Percentiles rank a stretch among this genome's conserved stretches.
Evolutionary conservation across 2,113 vertebrate genomes (phyloP).

Genomic region (Neoarius graeffei): DNA sequence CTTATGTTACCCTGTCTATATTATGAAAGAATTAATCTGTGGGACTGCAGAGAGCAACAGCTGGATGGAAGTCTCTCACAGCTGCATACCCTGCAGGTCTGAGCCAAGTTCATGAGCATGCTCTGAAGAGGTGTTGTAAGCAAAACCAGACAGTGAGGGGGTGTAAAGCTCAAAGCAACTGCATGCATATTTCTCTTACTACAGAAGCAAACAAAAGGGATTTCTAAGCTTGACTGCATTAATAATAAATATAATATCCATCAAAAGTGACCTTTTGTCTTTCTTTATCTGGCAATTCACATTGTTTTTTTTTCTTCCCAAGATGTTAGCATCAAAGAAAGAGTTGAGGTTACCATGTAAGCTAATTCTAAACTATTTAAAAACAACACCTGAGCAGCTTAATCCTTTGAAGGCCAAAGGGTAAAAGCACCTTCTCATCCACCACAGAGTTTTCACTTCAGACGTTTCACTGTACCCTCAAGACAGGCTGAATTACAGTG

Average conservation of each 20-base stretch:
- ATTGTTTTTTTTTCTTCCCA: not conserved
- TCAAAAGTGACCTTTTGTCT: slow-evolving; percentile 21
- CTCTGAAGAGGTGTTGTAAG: slow-evolving; percentile 27
- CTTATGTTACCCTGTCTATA: not conserved
- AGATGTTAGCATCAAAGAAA: slow-evolving; percentile 45
- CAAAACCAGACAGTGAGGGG: slow-evolving; percentile 24
- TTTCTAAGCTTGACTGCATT: slow-evolving; percentile 22
- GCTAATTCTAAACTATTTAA: slow-evolving; percentile 54
- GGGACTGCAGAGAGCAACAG: not conserved
- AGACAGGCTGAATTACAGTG: slow-evolving; percentile 45
- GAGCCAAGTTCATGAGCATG: slow-evolving; percentile 11
- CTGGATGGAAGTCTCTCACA: slow-evolving; percentile 13
- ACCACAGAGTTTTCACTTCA: slow-evolving; percentile 37
- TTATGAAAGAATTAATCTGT: not conserved
- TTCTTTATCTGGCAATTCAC: slow-evolving; percentile 8
- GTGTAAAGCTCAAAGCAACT: slow-evolving; percentile 22
- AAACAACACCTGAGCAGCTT: slow-evolving; percentile 58
- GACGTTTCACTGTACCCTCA: slow-evolving; percentile 34
- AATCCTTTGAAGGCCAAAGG: slow-evolving; percentile 51
- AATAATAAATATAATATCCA: slow-evolving; percentile 2
- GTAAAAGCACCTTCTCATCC: slow-evolving; percentile 31
- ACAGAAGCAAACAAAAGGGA: slow-evolving; percentile 19
- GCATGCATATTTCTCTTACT: slow-evolving; percentile 32
- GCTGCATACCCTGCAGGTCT: slow-evolving; percentile 23
- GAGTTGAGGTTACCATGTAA: slow-evolving; percentile 44